Conservation (phyloP, 2,888 invertebrate species). For the Norana najaformis region DNA sequence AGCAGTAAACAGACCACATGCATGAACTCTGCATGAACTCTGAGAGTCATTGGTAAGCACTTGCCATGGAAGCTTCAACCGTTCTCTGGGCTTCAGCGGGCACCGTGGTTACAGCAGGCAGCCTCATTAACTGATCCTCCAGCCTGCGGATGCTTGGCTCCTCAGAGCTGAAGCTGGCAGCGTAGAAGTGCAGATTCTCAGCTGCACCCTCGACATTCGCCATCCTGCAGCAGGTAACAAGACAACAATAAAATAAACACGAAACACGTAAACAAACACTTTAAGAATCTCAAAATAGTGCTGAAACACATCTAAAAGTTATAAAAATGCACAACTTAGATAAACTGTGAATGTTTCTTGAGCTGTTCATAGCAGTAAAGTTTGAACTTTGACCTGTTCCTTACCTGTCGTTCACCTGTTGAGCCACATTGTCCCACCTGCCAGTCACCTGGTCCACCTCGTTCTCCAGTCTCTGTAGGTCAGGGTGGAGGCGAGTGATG, state of each 20-base stretch:
- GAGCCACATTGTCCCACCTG: slow-evolving; percentile 83
- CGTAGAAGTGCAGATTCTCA: slow-evolving; percentile 85
- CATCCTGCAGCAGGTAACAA: slow-evolving; percentile 70
- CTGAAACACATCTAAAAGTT: too few species aligned
- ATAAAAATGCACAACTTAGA: too few species aligned
- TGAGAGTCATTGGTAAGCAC: neutral
- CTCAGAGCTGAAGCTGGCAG: slow-evolving; percentile 82
- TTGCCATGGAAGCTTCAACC: slow-evolving; percentile 79
- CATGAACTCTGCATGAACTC: neutral
- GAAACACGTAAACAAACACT: neutral
- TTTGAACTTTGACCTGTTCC: neutral
- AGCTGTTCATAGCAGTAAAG: too few species aligned
- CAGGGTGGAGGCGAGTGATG: slow-evolving; percentile 74
- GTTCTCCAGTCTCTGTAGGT: slow-evolving; percentile 88
- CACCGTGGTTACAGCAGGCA: slow-evolving; percentile 60
- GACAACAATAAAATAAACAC: neutral
- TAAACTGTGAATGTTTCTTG: too few species aligned
- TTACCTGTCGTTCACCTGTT: slow-evolving; percentile 71
- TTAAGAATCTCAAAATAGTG: neutral
- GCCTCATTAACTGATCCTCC: slow-evolving; percentile 50
- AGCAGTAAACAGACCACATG: neutral
- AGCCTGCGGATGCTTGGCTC: slow-evolving; percentile 81
- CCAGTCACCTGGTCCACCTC: slow-evolving; percentile 85
- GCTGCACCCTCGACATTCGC: slow-evolving; percentile 88
- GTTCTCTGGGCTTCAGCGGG: slow-evolving; percentile 75